Base-by-base conservation (phyloP, 2,888 invertebrate genomes). In the Listrodromus nycthemerus region DNA sequence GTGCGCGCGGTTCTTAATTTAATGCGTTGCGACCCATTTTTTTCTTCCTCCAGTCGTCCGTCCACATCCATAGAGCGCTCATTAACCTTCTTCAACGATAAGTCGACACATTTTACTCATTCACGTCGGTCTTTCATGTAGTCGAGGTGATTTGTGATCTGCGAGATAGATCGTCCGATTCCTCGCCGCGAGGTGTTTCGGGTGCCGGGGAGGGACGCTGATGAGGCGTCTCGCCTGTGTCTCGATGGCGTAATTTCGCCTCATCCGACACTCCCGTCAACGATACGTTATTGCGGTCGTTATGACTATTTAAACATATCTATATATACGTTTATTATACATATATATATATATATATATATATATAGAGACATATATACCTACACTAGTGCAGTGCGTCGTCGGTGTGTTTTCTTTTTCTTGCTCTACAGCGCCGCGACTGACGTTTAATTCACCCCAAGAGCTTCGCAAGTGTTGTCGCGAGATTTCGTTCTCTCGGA, bases 191-290 rank as follows among this genome's bases (percentile, higher is more conserved):
- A 61, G 61, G 61, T 21, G 73, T 19, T 74, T 45, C 19, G 75
- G 63, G 41, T 19, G 70, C 70, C 79, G 74, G 71, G 70, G 37
- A 63, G 70, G 55, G 55, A 66, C 58, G 76, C 52, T 66, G 33
- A 50, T 21, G 65, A 79, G 73, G 65, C 65, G 71, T 73, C 66
- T 79, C 79, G 71, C 71, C 37, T 73, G 37, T n/a, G 52, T 55
- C 55, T 73, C 79, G 74, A 74, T 74, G 74, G 74, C 74, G 74
- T 74, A 74, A 74, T 65, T 33, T 27, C 48, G 61, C 19, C 63
- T n/a, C n/a, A 52, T 50, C 37, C 52, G n/a, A 30, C 66, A 27
- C 41, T 63, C 45, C 3, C 33, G 45, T 16, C 30, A 55, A 41
- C 13, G 21, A 37, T n/a, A 61, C 61, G 61, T 61, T 61, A 61